Conservation (phyloP, 2,797 vertebrate genomes). For the Orestias chungarensis region DNA sequence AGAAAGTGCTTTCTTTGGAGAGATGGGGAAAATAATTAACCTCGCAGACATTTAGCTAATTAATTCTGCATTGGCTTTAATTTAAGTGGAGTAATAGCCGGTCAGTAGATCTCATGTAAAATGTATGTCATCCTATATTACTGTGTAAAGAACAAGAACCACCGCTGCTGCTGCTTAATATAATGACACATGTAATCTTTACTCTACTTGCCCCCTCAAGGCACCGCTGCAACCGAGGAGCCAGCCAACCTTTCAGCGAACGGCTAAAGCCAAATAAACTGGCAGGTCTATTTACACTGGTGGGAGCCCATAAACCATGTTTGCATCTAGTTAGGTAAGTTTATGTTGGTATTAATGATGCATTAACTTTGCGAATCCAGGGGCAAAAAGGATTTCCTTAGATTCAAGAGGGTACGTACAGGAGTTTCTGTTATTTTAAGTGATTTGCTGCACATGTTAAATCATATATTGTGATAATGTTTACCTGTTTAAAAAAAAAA, state of each 20-base stretch:
- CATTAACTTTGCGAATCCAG: conserved; percentile 35
- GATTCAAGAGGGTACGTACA: conserved; percentile 7
- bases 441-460: not conserved
- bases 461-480: not conserved
- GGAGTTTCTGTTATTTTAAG: conserved; percentile 1
- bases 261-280: conserved; percentile 63
- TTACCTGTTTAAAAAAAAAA: not conserved
- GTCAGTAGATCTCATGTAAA: conserved; percentile 74
- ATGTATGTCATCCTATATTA: conserved; percentile 74
- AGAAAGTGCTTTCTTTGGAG: conserved; percentile 1
- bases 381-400: conserved; percentile 35
- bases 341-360: conserved; percentile 64
- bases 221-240: conserved; percentile 49
- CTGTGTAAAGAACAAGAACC: conserved; percentile 57
- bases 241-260: conserved; percentile 55
- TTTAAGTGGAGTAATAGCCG: conserved; percentile 66
- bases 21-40: conserved; percentile 72
- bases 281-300: conserved; percentile 68
- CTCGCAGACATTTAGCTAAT: conserved; percentile 74
- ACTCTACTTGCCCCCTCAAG: conserved; percentile 63
- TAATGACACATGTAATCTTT: conserved; percentile 77
- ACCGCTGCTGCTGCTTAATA: conserved; percentile 64
- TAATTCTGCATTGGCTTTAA: conserved; percentile 73
- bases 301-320: conserved; percentile 51
- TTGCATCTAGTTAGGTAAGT: conserved; percentile 56